These are phyloP conservation scores for Cichlasoma orientale DNA, from an alignment of 2,797 vertebrate species.

Conservation along the genomic window DNA sequence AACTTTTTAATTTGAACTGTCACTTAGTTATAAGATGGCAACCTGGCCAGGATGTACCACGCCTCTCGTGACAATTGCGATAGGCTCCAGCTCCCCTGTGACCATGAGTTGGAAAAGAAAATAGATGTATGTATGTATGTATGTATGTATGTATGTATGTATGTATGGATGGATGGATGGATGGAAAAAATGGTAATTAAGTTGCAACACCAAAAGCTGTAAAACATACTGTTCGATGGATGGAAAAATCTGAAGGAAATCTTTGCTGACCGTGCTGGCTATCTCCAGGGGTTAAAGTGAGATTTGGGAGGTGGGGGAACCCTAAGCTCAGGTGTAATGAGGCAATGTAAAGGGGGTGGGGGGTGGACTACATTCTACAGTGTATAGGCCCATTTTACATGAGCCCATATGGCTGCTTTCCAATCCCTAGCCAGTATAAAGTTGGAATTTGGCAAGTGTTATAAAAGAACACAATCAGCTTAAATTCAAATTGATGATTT, in stretches of 20 bases:
- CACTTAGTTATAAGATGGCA: no score
- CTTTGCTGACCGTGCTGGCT: fast-evolving
- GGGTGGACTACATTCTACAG: neutral
- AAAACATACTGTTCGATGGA: neutral
- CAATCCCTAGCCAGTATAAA: fast-evolving
- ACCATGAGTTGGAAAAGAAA: no score
- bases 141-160: no score
- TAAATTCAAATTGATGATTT: neutral
- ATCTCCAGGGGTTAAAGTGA: neutral
- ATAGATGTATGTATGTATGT: no score
- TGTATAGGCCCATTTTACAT: neutral
- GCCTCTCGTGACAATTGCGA: no score
- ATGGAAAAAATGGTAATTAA: neutral
- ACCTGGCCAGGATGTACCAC: no score
- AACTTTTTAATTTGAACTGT: neutral
- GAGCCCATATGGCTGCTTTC: neutral
- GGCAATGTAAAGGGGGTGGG: neutral
- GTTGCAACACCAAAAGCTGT: neutral
- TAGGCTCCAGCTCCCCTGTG: no score
- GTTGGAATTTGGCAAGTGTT: neutral
- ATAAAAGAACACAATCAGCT: neutral
- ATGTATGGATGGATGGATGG: no score
- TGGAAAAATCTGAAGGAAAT: neutral
- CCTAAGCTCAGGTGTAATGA: neutral
- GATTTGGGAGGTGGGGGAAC: neutral